A percentile compares a stretch with the other conserved stretches of the same genome.
These are phyloP conservation scores for Hydrotaea diabolus DNA, from an alignment of 2,888 invertebrate genomes.

Conservation along the genomic window DNA sequence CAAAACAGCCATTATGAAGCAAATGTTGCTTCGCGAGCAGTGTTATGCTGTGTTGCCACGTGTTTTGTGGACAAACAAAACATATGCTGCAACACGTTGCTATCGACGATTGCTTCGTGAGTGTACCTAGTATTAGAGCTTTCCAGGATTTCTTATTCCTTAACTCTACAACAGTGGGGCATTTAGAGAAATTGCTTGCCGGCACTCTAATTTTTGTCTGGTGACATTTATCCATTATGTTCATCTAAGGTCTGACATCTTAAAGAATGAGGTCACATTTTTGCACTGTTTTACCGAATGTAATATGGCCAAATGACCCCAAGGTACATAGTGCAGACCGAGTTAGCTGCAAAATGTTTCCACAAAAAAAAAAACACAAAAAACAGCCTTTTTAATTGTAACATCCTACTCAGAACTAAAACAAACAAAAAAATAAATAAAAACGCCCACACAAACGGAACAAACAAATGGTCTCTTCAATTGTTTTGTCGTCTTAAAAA, in stretches of 20 bases:
- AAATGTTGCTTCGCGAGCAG: too few relatives aligned
- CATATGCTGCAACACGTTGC: too few relatives aligned
- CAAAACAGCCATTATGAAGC: too few relatives aligned
- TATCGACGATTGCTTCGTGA: too few relatives aligned
- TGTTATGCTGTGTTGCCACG: too few relatives aligned
- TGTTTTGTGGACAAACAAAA: too few relatives aligned
- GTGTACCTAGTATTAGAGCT: too few relatives aligned
- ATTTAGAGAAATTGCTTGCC: too few relatives aligned
- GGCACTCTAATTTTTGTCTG: too few relatives aligned
- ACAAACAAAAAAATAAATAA: slow-evolving; percentile 3
- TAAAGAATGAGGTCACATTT: slow-evolving; percentile 14
- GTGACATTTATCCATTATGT: not conserved
- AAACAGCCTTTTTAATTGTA: slow-evolving; percentile 19
- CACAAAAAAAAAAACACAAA: not conserved
- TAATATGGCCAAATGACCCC: not conserved
- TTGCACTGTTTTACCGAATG: slow-evolving; percentile 5
- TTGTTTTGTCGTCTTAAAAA: slow-evolving; percentile 29
- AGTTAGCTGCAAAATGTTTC: not conserved
- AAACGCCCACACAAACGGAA: slow-evolving; percentile 28
- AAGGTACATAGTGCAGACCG: not conserved
- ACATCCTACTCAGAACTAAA: slow-evolving; percentile 11
- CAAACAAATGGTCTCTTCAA: slow-evolving; percentile 23
- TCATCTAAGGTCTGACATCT: not conserved
- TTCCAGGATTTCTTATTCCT: too few relatives aligned
- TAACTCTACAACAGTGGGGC: too few relatives aligned